Percentiles rank a stretch among this genome's conserved stretches.
phyloP scores from a whole-genome alignment of 2,113 vertebrate genomes.

The Dermatemys mawii region DNA sequence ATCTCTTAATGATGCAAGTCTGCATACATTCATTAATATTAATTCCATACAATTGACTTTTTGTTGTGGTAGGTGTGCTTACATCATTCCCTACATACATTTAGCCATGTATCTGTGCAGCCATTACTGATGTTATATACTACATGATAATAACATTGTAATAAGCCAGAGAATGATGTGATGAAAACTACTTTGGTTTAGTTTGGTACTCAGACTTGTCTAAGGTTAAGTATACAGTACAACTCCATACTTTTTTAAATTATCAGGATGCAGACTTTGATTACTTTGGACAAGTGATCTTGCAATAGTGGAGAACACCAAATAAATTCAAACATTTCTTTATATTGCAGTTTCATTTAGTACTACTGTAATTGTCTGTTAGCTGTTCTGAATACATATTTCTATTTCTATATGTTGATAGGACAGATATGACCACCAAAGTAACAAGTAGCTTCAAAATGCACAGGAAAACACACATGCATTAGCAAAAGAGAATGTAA shows the following conservation, averaged over 20 bases:
- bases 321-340: not conserved
- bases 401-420: conserved; percentile 11
- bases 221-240: not conserved
- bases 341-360: not conserved
- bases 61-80: conserved; percentile 66
- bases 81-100: conserved; percentile 81
- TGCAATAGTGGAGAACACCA: not conserved
- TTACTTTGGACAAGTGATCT: not conserved
- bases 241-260: not conserved
- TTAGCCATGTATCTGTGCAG: conserved; percentile 71
- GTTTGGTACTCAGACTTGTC: conserved; percentile 62
- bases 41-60: not conserved
- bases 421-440: conserved; percentile 60
- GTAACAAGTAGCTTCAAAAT: conserved; percentile 71
- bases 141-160: conserved; percentile 40
- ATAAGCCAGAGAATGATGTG: conserved; percentile 73
- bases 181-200: conserved; percentile 77
- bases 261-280: not conserved
- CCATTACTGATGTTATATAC: conserved; percentile 67
- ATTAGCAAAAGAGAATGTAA: conserved; percentile 76
- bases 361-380: not conserved
- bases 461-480: conserved; percentile 52
- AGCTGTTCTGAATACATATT: no score
- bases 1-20: not conserved
- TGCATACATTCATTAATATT: not conserved